A percentile compares a stretch with the other conserved stretches of the same genome.
Conservation (phyloP, 1,140 invertebrate genomes). For the Paraescarpia echinospica region DNA sequence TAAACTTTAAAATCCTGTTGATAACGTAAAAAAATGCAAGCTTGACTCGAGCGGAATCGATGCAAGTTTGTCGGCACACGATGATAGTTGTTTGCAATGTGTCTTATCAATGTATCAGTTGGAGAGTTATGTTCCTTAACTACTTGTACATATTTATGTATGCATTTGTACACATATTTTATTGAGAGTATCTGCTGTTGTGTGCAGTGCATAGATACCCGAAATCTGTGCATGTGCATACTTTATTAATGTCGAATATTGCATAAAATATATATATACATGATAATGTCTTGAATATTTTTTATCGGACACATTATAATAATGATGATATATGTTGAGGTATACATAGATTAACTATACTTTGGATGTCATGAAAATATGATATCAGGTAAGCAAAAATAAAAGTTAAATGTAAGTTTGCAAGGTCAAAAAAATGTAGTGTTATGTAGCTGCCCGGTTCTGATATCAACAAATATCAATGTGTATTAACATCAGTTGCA, state of each 20-base stretch:
- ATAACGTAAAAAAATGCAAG: neutral
- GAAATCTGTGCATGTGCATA: neutral
- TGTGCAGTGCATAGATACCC: neutral
- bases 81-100: neutral
- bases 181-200: neutral
- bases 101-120: neutral
- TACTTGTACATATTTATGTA: neutral
- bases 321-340: neutral
- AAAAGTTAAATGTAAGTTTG: too few relatives aligned
- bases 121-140: neutral
- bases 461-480: too few relatives aligned
- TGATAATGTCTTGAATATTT: neutral
- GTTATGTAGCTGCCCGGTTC: too few relatives aligned
- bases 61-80: neutral
- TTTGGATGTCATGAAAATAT: neutral
- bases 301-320: neutral
- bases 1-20: neutral
- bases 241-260: neutral
- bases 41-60: neutral
- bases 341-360: too few relatives aligned
- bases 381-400: neutral
- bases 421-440: too few relatives aligned
- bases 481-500: too few relatives aligned
- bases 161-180: neutral
- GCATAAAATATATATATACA: slow-evolving; percentile 7